A percentile compares a stretch with the other conserved stretches of the same genome.
Evolutionary conservation across 2,797 vertebrate genomes (phyloP).

Genomic region (Orestias chungarensis): DNA sequence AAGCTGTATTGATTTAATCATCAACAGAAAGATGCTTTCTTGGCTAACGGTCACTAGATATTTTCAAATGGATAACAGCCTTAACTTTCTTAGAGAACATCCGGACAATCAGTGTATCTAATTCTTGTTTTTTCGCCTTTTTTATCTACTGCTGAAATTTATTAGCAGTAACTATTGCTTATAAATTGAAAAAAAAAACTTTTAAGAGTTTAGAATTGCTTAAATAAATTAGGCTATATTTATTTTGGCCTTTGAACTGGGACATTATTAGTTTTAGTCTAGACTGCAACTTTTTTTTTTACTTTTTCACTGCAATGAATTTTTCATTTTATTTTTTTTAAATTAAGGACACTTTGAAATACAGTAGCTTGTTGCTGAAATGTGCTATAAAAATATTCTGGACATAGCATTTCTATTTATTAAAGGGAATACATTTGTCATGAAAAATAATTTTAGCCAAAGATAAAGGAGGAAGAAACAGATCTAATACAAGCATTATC

Average conservation of each 20-base stretch:
- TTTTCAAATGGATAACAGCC: slow-evolving; percentile 23
- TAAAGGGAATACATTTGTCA: no score
- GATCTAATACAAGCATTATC: no score
- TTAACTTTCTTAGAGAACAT: slow-evolving; percentile 6
- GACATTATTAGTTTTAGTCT: no score
- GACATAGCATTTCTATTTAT: no score
- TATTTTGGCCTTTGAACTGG: neutral
- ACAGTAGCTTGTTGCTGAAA: no score
- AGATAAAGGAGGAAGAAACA: no score
- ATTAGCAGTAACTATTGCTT: neutral
- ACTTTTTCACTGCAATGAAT: neutral
- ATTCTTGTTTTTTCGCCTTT: neutral
- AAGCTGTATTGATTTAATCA: slow-evolving; percentile 99
- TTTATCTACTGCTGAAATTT: neutral
- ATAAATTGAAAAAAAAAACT: neutral
- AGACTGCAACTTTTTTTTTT: no score
- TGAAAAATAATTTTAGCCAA: no score
- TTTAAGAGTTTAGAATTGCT: neutral
- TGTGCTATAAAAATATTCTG: no score
- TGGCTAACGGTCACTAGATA: slow-evolving; percentile 83
- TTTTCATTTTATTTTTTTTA: neutral
- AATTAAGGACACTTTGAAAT: no score
- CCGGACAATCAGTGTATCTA: neutral
- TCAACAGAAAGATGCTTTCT: slow-evolving; percentile 92
- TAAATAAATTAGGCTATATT: neutral